A percentile compares a stretch with the other conserved stretches of the same genome.
Evolutionary conservation across 1,140 invertebrate genomes (phyloP).

Genomic region (Platyscapa corneri): DNA sequence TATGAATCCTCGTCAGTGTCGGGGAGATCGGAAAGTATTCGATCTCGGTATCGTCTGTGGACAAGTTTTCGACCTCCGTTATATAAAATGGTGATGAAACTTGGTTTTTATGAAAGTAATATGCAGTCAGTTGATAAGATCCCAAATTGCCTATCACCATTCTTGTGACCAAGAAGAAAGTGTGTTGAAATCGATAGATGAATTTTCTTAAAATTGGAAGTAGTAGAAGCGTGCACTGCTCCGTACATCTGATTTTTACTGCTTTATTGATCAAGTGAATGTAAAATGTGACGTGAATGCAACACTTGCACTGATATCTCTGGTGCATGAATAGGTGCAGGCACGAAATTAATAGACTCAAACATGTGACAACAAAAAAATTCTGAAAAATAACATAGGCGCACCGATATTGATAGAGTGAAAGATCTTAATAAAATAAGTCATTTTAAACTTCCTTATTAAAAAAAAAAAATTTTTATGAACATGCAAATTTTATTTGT

Average conservation of each 20-base stretch:
- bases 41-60: conserved; percentile 82
- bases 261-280: neutral
- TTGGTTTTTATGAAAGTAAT: conserved; percentile 12
- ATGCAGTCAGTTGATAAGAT: conserved; percentile 16
- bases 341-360: conserved; percentile 14
- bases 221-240: conserved; percentile 48
- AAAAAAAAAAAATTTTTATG: neutral
- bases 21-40: conserved; percentile 89
- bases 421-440: neutral
- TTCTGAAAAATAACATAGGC: conserved; percentile 28
- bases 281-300: conserved; percentile 22
- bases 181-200: conserved; percentile 22
- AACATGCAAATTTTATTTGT: neutral
- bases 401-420: conserved; percentile 50
- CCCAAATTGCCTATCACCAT: conserved; percentile 42
- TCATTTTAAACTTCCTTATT: conserved; percentile 19
- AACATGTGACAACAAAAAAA: conserved; percentile 30
- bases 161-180: conserved; percentile 3
- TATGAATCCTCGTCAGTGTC: conserved; percentile 85
- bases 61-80: conserved; percentile 53
- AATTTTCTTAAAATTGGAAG: conserved; percentile 23
- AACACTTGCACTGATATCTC: conserved; percentile 40
- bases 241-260: conserved; percentile 27
- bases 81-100: conserved; percentile 1
- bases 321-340: conserved; percentile 44